These are phyloP conservation scores for Remorina albescens DNA, from an alignment of 2,797 vertebrate species.

Conservation along the genomic window DNA sequence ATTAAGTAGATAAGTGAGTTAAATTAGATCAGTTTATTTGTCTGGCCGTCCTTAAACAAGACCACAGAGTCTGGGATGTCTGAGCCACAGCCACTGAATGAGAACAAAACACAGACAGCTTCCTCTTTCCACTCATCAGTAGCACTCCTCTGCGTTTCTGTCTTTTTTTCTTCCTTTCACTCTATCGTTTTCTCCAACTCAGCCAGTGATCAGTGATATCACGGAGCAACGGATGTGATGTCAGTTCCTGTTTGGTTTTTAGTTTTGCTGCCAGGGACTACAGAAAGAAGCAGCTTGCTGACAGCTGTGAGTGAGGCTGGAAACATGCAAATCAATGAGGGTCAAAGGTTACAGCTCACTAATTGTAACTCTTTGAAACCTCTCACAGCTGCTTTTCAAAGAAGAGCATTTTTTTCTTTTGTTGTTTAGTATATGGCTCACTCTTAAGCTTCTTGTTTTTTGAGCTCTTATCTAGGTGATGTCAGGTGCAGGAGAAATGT, in stretches of 20 bases:
- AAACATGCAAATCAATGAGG: conserved; percentile 79
- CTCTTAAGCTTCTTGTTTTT: conserved; percentile 4
- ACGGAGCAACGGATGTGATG: conserved; percentile 86
- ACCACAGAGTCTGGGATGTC: conserved; percentile 77
- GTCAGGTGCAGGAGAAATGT: conserved; percentile 20
- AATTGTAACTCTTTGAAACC: conserved; percentile 53
- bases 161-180: conserved; percentile 74
- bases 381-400: conserved; percentile 51
- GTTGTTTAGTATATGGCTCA: conserved; percentile 19
- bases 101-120: conserved; percentile 78
- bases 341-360: conserved; percentile 67
- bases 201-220: conserved; percentile 80
- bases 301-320: conserved; percentile 76
- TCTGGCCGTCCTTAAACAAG: conserved; percentile 77
- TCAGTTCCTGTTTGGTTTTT: conserved; percentile 87
- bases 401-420: conserved; percentile 30
- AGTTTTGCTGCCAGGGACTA: conserved; percentile 61
- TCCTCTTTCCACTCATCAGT: conserved; percentile 86
- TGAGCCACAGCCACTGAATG: conserved; percentile 74
- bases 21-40: conserved; percentile 78
- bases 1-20: conserved; percentile 77
- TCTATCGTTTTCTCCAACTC: conserved; percentile 63
- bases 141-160: conserved; percentile 51
- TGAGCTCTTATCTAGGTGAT: conserved; percentile 22
- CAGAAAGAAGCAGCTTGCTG: conserved; percentile 71